Evolutionary conservation across 1,140 invertebrate genomes (phyloP).

Genomic region (fruit fly (Drosophila melanogaster)): DNA sequence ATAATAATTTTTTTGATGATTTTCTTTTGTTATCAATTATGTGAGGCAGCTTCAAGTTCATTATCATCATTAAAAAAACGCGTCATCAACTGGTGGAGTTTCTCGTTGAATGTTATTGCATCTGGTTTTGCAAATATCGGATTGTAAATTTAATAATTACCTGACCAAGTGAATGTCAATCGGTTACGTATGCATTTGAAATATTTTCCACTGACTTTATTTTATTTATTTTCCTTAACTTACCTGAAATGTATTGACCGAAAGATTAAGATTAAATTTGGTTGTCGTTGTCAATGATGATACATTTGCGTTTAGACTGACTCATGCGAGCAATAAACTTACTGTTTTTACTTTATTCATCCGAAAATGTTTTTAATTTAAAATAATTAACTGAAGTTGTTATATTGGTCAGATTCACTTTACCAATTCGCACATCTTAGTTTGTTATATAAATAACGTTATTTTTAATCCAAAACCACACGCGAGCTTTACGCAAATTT

Average conservation of each 20-base stretch:
- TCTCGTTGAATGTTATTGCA: constrained; percentile 39
- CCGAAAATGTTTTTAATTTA: no score
- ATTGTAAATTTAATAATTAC: constrained; percentile 44
- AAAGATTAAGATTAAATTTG: constrained; percentile 29
- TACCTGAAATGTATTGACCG: constrained; percentile 59
- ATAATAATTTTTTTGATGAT: constrained; percentile 49
- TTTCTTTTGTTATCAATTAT: constrained; percentile 74
- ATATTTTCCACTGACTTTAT: constrained; percentile 2
- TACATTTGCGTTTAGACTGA: constrained; percentile 43
- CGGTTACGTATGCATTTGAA: constrained; percentile 38
- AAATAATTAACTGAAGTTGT: no score
- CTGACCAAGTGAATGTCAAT: constrained; percentile 65
- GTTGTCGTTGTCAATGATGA: constrained; percentile 52
- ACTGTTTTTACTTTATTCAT: background rate
- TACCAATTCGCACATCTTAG: constrained; percentile 12
- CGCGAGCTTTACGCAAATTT: constrained; percentile 40
- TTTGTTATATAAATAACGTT: constrained; percentile 22
- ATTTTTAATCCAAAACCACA: constrained; percentile 15
- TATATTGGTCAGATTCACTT: background rate
- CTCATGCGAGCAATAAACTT: constrained; percentile 3
- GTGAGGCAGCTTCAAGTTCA: constrained; percentile 68
- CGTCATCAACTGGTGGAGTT: constrained; percentile 39
- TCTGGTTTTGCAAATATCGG: constrained; percentile 43
- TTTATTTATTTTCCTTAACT: constrained; percentile 16
- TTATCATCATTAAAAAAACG: constrained; percentile 71